Percentiles rank a stretch among this genome's conserved stretches.
These are phyloP conservation scores for Colossoma macropomum DNA, from an alignment of 2,113 vertebrate species.

Conservation along the genomic window DNA sequence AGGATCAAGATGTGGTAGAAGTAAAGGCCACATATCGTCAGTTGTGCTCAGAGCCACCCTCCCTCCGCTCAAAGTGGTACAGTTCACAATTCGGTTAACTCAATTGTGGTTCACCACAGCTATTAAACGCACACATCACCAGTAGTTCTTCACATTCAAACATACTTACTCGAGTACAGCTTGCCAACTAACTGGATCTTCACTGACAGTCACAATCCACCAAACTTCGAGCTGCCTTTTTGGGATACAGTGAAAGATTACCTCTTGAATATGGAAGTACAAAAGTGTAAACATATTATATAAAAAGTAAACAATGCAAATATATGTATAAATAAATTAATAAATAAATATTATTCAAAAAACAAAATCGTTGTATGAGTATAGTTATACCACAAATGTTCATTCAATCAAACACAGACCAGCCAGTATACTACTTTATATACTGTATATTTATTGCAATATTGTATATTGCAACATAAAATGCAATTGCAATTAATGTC, in stretches of 20 bases:
- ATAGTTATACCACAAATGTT: too few relatives aligned
- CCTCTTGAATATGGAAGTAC: background rate
- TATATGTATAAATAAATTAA: too few relatives aligned
- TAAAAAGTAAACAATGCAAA: too few relatives aligned
- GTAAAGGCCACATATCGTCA: constrained; percentile 76
- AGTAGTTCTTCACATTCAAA: constrained; percentile 61
- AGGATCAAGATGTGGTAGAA: constrained; percentile 23
- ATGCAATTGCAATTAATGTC: too few relatives aligned
- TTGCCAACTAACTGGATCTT: constrained; percentile 33
- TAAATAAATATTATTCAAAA: too few relatives aligned
- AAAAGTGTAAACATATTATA: background rate
- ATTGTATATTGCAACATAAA: too few relatives aligned
- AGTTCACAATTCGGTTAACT: constrained; percentile 68
- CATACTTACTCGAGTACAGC: constrained; percentile 57
- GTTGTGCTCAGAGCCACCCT: constrained; percentile 62
- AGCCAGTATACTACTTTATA: too few relatives aligned
- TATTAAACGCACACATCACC: constrained; percentile 61
- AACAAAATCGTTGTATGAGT: too few relatives aligned
- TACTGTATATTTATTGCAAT: too few relatives aligned
- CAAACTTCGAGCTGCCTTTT: constrained; percentile 34
- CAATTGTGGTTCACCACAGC: constrained; percentile 73
- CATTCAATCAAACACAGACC: too few relatives aligned
- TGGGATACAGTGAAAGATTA: background rate
- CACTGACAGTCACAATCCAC: constrained; percentile 56
- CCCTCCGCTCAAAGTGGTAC: constrained; percentile 64